Percentiles rank a stretch among this genome's conserved stretches.
phyloP scores from a whole-genome alignment of 2,797 vertebrate genomes.

The Sternotherus odoratus region DNA sequence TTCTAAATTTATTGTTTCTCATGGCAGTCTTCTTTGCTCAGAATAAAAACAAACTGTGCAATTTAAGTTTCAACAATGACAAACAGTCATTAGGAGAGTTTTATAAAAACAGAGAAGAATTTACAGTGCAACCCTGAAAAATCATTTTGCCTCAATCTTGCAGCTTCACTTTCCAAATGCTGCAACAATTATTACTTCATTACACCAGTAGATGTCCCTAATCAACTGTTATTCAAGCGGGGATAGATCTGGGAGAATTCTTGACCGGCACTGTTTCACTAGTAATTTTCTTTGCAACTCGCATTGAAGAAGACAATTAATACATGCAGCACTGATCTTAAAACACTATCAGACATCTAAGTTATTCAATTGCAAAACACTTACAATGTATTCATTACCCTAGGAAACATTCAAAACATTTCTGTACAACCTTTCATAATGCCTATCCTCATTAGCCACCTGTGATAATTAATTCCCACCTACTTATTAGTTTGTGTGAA shows the following conservation, averaged over 20 bases:
- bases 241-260: neutral
- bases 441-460: neutral
- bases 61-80: neutral
- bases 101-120: neutral
- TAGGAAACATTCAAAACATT: neutral
- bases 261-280: neutral
- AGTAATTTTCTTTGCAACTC: neutral
- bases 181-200: conserved; percentile 41
- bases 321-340: neutral
- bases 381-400: neutral
- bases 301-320: neutral
- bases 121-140: neutral
- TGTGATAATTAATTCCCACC: neutral
- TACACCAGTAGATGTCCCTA: conserved; percentile 80
- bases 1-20: neutral
- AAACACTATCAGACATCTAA: neutral
- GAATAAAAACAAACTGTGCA: neutral
- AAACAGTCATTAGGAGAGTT: neutral
- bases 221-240: conserved; percentile 46
- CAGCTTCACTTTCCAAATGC: neutral
- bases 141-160: neutral
- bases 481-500: neutral
- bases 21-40: neutral
- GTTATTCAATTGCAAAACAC: neutral
- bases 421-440: neutral